phyloP scores from a whole-genome alignment of 2,797 vertebrate species.

The Sebastes vulpes region DNA sequence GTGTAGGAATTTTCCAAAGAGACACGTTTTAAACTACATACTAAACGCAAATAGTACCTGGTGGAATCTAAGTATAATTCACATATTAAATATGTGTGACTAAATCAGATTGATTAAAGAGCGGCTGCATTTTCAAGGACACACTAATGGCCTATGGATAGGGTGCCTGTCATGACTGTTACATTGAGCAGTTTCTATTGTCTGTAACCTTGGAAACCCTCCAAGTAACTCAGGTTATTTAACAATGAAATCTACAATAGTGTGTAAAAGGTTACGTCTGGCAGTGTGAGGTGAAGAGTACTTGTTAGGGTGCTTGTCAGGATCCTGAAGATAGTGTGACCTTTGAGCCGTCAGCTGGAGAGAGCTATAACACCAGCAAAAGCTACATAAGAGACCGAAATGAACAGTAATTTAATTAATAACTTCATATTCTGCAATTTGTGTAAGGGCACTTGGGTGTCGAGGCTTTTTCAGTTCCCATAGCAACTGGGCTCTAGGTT shows the following conservation, averaged over 20 bases:
- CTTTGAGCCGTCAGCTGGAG: constrained; percentile 35
- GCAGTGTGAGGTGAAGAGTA: constrained; percentile 20
- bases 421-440: constrained; percentile 55
- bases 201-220: neutral
- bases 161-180: neutral
- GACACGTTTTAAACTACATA: neutral
- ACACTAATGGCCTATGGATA: neutral
- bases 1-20: neutral
- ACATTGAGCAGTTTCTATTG: neutral
- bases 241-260: neutral
- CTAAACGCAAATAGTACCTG: neutral
- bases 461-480: constrained; percentile 60
- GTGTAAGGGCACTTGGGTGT: constrained; percentile 50
- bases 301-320: constrained; percentile 22
- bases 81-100: neutral
- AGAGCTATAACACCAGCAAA: constrained; percentile 13
- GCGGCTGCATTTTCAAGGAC: neutral
- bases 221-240: neutral
- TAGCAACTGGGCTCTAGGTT: constrained; percentile 54
- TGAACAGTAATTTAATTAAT: constrained; percentile 62
- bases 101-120: neutral
- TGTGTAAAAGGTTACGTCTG: neutral
- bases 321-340: constrained; percentile 27
- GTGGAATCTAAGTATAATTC: neutral
- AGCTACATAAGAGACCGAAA: constrained; percentile 33